Percentiles rank a stretch among this genome's conserved stretches.
Conservation (phyloP, 2,113 vertebrate species). For the Macrotus californicus region DNA sequence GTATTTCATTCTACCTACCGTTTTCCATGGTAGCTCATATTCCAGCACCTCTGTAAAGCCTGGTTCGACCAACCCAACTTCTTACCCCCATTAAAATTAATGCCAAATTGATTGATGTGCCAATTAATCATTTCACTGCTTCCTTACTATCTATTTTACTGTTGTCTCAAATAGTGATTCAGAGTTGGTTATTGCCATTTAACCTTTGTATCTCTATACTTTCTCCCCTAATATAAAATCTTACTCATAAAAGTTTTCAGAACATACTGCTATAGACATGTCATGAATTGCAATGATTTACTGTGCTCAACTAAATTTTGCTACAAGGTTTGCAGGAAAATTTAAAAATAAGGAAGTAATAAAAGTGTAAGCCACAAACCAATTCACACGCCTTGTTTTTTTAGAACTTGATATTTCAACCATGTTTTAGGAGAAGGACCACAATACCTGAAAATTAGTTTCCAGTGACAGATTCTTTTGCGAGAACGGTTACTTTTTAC, state of each 20-base stretch:
- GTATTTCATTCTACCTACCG: not conserved
- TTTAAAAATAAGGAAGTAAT: not conserved
- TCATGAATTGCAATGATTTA: not conserved
- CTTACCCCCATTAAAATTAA: not conserved
- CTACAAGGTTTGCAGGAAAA: not conserved
- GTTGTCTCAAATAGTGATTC: constrained; percentile 21
- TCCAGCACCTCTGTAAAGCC: not conserved
- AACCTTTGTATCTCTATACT: not conserved
- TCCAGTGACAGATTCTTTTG: not conserved
- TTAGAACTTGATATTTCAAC: not conserved
- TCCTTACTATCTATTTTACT: not conserved
- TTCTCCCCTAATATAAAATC: not conserved
- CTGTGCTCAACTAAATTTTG: not conserved
- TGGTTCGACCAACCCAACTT: not conserved
- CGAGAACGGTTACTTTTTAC: not conserved
- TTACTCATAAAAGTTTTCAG: not conserved
- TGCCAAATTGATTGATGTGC: not conserved
- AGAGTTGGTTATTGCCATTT: not conserved
- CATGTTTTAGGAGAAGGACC: not conserved
- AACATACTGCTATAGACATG: not conserved
- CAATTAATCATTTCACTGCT: constrained; percentile 25
- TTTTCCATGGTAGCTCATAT: not conserved
- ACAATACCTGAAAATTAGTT: not conserved
- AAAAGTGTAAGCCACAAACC: not conserved
- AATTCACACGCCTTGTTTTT: not conserved